Conservation (phyloP, 2,797 vertebrate genomes). For the Monodelphis domestica region DNA sequence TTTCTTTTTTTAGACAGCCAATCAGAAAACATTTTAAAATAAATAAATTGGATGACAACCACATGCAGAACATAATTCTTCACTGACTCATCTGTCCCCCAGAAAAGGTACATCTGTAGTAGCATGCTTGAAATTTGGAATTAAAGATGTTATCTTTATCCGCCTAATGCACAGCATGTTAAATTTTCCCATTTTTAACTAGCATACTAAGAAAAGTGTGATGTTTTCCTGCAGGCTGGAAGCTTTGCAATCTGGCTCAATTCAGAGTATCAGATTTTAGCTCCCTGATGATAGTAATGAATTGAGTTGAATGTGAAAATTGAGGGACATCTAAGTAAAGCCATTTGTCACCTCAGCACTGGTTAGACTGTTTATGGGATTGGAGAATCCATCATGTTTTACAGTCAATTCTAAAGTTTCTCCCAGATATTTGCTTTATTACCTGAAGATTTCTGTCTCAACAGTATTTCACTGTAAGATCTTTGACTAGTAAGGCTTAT, state of each 20-base stretch:
- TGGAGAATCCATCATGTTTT: background rate
- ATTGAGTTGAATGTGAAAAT: conserved; percentile 32
- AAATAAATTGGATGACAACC: background rate
- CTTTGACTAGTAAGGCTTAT: background rate
- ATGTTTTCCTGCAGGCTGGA: conserved; percentile 15
- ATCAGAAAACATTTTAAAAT: conserved; percentile 21
- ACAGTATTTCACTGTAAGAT: background rate
- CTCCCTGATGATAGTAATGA: conserved; percentile 24
- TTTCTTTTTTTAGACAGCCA: background rate
- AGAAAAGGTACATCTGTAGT: conserved; percentile 59
- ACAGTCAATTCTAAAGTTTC: conserved; percentile 38
- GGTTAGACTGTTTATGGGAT: conserved; percentile 1
- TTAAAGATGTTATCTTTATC: conserved; percentile 56
- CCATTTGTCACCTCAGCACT: conserved; percentile 30
- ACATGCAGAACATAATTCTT: conserved; percentile 4
- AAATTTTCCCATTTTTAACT: conserved; percentile 47
- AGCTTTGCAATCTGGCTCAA: conserved; percentile 1
- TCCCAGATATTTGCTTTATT: background rate
- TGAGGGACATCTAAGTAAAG: conserved; percentile 2
- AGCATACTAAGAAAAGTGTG: conserved; percentile 29
- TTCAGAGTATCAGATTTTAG: conserved; percentile 17
- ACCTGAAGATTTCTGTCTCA: background rate
- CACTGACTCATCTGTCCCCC: conserved; percentile 37
- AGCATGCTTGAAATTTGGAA: conserved; percentile 52
- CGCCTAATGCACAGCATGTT: conserved; percentile 24